Conservation (phyloP, 2,888 invertebrate species). For the Apamea crenata region DNA sequence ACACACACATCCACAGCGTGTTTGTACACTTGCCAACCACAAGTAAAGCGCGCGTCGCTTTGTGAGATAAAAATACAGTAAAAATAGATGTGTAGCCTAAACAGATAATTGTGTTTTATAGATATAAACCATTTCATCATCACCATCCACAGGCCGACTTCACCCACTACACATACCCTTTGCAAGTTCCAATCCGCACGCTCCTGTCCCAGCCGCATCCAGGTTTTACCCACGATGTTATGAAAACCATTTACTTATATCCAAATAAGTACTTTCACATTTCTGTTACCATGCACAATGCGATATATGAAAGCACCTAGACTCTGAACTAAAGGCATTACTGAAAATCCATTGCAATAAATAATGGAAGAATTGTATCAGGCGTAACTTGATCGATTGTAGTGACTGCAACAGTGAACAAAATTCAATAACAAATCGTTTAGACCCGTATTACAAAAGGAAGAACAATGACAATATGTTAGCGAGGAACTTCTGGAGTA, state of each 20-base stretch:
- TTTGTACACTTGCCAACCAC: neutral
- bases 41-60: neutral
- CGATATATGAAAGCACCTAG: constrained; percentile 4
- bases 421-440: constrained; percentile 46
- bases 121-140: neutral
- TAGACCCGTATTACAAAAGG: constrained; percentile 16
- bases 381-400: constrained; percentile 63
- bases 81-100: too few relatives aligned
- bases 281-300: constrained; percentile 4
- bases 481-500: constrained; percentile 16
- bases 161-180: too few relatives aligned
- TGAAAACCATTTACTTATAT: neutral
- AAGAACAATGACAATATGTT: constrained; percentile 50
- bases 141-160: too few relatives aligned
- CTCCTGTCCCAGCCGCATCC: too few relatives aligned
- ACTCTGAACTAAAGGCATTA: constrained; percentile 20
- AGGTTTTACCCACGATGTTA: too few relatives aligned
- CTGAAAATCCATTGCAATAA: constrained; percentile 53
- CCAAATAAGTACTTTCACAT: neutral
- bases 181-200: too few relatives aligned
- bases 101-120: neutral
- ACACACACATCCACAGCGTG: too few relatives aligned
- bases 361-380: constrained; percentile 54
- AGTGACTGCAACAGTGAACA: constrained; percentile 53
- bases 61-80: neutral